Evolutionary conservation across 2,888 invertebrate species (phyloP), one percentile per base, ranked within the genome.

Genomic region (Sarcophaga variegata): DNA sequence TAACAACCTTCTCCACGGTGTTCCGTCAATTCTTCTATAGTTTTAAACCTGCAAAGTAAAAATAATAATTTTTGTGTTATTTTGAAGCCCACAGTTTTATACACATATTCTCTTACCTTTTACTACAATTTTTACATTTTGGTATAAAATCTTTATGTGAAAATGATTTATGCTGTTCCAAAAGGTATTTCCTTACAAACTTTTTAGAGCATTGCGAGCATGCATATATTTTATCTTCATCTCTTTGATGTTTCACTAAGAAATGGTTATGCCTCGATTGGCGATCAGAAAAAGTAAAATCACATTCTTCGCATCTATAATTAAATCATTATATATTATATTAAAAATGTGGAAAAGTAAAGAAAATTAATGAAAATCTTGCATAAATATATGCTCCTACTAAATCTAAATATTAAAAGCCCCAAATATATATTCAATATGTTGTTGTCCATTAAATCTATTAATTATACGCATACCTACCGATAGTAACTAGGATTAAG

Each of bases 401-500:
- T 37, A 37, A 37, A 37, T 3, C 37, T 37, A 37, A 37, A 8
- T 37, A 37, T 10, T 10, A 2, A 37, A 37, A 37, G 8, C 6
- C 37, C 1, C 1, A 5, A 6, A 37, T 6, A 37, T 37, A 6
- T 37, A 37, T 37, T 37, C 6, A 37, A 37, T 27, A 27, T 27
- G 17, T 60, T 60, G 60, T 60, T n/a, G n/a, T 10, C 17, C 17
- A 62, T n/a, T n/a, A n/a, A 62, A 14, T 14, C 17, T 62, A 62
- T n/a, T 62, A 62, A 62, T 10, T 64, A 64, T 25, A 64, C 14
- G 27, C 27, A 37, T 59, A 27, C 14, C 20, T 75, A 22, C 81
- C 92, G 93, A 25, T 92, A 93, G 70, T 91, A 92, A 71, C 92
- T 92, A 0, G 93, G 93, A 89, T 93, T 91, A 27, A 92, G 89